phyloP scores from a whole-genome alignment of 2,888 invertebrate species.

The Apamea sordens region DNA sequence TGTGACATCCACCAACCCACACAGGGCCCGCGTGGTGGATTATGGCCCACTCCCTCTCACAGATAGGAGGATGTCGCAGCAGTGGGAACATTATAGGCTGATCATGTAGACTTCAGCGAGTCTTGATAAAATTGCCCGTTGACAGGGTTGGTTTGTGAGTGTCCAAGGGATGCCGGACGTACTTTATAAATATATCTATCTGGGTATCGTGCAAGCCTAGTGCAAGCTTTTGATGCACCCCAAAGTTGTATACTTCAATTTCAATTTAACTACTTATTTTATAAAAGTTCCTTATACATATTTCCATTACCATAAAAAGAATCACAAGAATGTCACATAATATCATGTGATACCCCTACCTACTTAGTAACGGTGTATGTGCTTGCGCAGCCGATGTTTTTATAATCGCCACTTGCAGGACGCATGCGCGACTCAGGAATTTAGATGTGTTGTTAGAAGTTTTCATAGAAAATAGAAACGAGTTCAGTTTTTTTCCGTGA shows the following conservation, averaged over 20 bases:
- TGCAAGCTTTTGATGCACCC: neutral
- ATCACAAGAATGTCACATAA: constrained; percentile 23
- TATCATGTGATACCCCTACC: constrained; percentile 42
- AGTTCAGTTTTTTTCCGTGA: constrained; percentile 29
- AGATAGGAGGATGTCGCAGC: too few species aligned
- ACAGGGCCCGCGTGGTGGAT: too few species aligned
- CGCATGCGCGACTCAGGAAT: constrained; percentile 60
- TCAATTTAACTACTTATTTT: neutral
- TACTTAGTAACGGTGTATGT: constrained; percentile 52
- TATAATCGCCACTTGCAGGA: constrained; percentile 61
- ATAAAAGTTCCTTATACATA: neutral
- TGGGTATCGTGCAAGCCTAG: neutral
- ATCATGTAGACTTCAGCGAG: neutral
- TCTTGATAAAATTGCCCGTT: neutral
- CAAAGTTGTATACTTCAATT: neutral
- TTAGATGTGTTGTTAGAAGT: constrained; percentile 57
- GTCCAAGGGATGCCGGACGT: neutral
- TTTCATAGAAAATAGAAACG: constrained; percentile 55
- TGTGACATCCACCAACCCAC: neutral
- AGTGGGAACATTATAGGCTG: too few species aligned
- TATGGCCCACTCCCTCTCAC: too few species aligned
- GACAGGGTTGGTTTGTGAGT: neutral
- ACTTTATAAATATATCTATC: neutral
- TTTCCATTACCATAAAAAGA: neutral
- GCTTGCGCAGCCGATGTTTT: constrained; percentile 62